Evolutionary conservation across 2,888 invertebrate genomes (phyloP), one percentile per base, ranked within the genome.

Genomic region (Mechanitis messenoides): DNA sequence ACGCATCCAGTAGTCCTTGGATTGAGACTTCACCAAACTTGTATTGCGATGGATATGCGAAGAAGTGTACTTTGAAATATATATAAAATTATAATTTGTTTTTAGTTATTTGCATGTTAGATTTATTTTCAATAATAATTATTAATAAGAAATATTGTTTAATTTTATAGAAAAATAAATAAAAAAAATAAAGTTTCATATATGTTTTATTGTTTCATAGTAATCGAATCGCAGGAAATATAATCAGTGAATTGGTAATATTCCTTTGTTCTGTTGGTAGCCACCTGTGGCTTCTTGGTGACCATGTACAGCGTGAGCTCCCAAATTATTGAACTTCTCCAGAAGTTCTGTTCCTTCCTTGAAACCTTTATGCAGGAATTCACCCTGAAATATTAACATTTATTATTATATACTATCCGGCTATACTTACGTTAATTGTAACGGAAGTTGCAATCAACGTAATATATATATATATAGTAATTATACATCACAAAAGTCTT

Each of bases 251-350:
- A 92, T 92, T 45, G 92, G 92, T 73, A 92, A 77, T 69, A 92
- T 89, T 5, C 90, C 91, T 72, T 92, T 91, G 73, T 90, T 91
- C 70, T 92, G 91, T 63, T 90, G 87, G 75, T 84, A 92, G 45
- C 92, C 91, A 3, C 91, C 91, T 65, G 84, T 91, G 45, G 91
- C 91, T 66, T 93, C 93, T 66, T 92, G 92, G 68, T 92, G 92
- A 0, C 92, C 92, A 65, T 92, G 86, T 47, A 93, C 79, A 0
- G 92, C 92, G 59, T 92, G 92, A 53, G 92, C 91, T 46, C 92
- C 93, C 33, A 92, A 81, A 64, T 92, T 92, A 74, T 92, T 92
- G 77, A 91, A 92, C 65, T 91, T 90, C 69, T 91, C 92, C 76
- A 91, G 84, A 53, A 89, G 85, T 69, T 92, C 91, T 2, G 92